phyloP scores from a whole-genome alignment of 2,888 invertebrate genomes.

The Parnassius orleans region DNA sequence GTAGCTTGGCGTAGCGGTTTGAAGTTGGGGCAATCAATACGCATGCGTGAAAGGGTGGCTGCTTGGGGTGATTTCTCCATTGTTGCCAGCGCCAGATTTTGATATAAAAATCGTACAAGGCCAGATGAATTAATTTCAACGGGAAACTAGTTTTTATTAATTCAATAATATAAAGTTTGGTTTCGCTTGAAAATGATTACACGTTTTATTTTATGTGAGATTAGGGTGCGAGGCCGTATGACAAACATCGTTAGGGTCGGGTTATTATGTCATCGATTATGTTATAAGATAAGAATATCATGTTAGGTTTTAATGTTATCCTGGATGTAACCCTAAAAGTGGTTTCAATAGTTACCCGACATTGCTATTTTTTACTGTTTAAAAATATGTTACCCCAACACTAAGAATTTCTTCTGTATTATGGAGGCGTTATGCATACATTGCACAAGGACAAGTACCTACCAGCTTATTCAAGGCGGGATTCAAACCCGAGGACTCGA shows the following conservation, averaged over 20 bases:
- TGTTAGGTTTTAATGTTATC: constrained; percentile 26
- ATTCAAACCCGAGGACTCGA: no score
- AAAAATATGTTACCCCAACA: no score
- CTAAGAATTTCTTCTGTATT: no score
- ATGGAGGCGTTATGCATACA: no score
- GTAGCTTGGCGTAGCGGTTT: constrained; percentile 61
- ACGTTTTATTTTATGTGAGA: constrained; percentile 37
- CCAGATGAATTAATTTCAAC: constrained; percentile 34
- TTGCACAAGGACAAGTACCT: no score
- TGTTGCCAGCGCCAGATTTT: constrained; percentile 66
- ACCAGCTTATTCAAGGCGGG: no score
- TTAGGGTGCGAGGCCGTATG: constrained; percentile 37
- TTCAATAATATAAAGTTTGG: constrained; percentile 46
- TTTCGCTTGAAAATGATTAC: constrained; percentile 30
- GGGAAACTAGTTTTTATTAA: constrained; percentile 44
- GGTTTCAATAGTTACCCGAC: no score
- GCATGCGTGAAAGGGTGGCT: constrained; percentile 72
- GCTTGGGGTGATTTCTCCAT: constrained; percentile 58
- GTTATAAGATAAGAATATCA: constrained; percentile 38
- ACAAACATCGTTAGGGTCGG: constrained; percentile 45
- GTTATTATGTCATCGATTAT: constrained; percentile 62
- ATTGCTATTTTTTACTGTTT: no score
- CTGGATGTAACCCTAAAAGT: constrained; percentile 32
- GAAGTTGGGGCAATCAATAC: constrained; percentile 57
- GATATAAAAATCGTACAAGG: constrained; percentile 44